Percentiles rank a stretch among this genome's conserved stretches.
Conservation (phyloP, 2,113 vertebrate species). For the Macquaria ambigua region DNA sequence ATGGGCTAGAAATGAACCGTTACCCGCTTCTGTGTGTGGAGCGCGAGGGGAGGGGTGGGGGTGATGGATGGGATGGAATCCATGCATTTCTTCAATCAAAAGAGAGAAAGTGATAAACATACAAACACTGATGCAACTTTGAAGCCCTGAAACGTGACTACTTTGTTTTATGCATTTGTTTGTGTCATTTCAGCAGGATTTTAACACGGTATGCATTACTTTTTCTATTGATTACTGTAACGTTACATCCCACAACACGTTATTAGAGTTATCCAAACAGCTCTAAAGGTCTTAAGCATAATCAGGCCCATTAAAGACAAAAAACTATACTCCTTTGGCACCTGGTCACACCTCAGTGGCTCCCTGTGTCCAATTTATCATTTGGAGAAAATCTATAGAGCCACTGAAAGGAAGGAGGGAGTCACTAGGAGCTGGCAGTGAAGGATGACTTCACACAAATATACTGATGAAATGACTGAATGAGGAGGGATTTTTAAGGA, state of each 20-base stretch:
- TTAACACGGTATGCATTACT: conserved; percentile 7
- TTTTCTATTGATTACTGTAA: conserved; percentile 34
- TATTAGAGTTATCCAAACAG: conserved; percentile 51
- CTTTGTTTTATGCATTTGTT: conserved; percentile 9
- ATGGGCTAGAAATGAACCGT: conserved; percentile 67
- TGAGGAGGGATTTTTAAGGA: conserved; percentile 24
- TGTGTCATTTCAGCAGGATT: not conserved
- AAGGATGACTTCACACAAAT: conserved; percentile 67
- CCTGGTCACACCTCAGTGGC: conserved; percentile 74
- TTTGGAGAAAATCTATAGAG: conserved; percentile 79
- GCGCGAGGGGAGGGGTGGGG: conserved; percentile 65
- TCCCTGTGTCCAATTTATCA: conserved; percentile 80
- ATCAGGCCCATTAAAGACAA: conserved; percentile 74
- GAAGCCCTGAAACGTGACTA: conserved; percentile 33
- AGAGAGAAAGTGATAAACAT: conserved; percentile 60
- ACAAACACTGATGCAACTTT: conserved; percentile 62
- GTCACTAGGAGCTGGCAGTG: conserved; percentile 69
- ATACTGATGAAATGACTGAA: conserved; percentile 64
- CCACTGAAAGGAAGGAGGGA: conserved; percentile 68
- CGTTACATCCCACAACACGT: conserved; percentile 34
- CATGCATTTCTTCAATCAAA: conserved; percentile 69
- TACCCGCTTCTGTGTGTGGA: conserved; percentile 60
- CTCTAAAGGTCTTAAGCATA: conserved; percentile 68
- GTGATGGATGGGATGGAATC: conserved; percentile 71
- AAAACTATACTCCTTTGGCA: conserved; percentile 67